Evolutionary conservation across 2,113 vertebrate species (phyloP).

Genomic region (Grammomys dolichurus): DNA sequence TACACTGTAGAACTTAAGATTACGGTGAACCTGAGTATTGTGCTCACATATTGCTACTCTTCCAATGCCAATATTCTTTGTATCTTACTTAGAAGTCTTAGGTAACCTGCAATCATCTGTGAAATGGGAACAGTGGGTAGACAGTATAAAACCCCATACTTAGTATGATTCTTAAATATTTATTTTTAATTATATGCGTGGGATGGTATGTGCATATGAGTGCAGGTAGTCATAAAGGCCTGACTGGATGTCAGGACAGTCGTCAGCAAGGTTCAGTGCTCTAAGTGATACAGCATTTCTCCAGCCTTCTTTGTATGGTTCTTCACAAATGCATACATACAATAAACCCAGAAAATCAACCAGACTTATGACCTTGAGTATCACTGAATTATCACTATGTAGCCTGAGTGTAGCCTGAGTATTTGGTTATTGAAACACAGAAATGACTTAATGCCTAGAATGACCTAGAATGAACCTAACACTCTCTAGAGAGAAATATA

Average conservation of each 20-base stretch:
- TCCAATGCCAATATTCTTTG: constrained; percentile 43
- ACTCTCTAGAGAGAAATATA: neutral
- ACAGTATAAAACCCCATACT: constrained; percentile 23
- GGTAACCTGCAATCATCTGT: constrained; percentile 2
- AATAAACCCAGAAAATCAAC: neutral
- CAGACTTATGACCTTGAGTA: neutral
- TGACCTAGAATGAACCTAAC: neutral
- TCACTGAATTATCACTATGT: constrained; percentile 5
- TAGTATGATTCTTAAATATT: constrained; percentile 1
- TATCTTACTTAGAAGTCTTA: neutral
- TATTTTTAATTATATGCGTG: neutral
- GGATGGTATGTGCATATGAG: neutral
- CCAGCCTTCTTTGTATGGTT: neutral
- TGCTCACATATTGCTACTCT: constrained; percentile 3
- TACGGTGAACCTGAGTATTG: neutral
- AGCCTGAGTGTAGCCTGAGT: neutral
- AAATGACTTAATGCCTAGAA: neutral
- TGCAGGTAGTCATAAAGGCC: too few relatives aligned
- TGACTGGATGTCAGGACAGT: neutral
- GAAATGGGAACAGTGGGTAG: constrained; percentile 27
- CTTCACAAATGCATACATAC: constrained; percentile 25
- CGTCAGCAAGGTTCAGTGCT: neutral
- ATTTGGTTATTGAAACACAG: constrained; percentile 35
- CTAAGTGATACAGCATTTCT: neutral
- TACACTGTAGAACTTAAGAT: neutral